A percentile compares a stretch with the other conserved stretches of the same genome.
These are phyloP conservation scores for Sitophilus oryzae DNA, from an alignment of 1,140 invertebrate species.

Conservation along the genomic window DNA sequence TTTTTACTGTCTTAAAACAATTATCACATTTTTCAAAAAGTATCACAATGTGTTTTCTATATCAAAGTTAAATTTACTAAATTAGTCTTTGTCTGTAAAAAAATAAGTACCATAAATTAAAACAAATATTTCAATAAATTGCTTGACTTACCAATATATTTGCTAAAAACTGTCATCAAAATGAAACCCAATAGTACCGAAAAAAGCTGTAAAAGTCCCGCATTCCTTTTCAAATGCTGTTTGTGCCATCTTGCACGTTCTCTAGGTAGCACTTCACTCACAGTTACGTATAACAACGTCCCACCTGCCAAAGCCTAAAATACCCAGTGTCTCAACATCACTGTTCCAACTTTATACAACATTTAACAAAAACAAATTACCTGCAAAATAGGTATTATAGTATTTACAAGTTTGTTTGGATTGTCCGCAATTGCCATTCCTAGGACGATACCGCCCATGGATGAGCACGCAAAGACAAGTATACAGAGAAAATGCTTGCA, in stretches of 20 bases:
- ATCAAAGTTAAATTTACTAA: no score
- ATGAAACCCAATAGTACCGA: conserved; percentile 54
- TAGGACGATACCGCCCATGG: conserved; percentile 58
- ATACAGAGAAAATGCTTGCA: conserved; percentile 54
- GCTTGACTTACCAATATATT: conserved; percentile 47
- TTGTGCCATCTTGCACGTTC: conserved; percentile 65
- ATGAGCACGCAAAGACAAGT: conserved; percentile 58
- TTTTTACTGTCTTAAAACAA: no score
- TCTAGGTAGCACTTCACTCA: conserved; percentile 83
- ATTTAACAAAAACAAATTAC: conserved; percentile 35
- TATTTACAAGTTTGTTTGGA: conserved; percentile 43
- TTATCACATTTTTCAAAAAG: no score
- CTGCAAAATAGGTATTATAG: conserved; percentile 54
- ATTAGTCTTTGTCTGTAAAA: no score
- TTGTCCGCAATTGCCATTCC: conserved; percentile 55
- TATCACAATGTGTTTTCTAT: no score
- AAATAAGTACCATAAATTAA: no score
- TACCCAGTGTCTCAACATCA: conserved; percentile 9
- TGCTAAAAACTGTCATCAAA: conserved; percentile 53
- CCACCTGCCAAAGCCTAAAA: conserved; percentile 77
- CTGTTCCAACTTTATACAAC: neutral
- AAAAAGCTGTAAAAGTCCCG: conserved; percentile 56
- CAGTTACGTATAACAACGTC: conserved; percentile 86
- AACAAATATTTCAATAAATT: no score
- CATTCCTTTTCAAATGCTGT: conserved; percentile 43